Base-by-base conservation (phyloP, 2,113 vertebrate genomes). In the Perca schrenkii region DNA sequence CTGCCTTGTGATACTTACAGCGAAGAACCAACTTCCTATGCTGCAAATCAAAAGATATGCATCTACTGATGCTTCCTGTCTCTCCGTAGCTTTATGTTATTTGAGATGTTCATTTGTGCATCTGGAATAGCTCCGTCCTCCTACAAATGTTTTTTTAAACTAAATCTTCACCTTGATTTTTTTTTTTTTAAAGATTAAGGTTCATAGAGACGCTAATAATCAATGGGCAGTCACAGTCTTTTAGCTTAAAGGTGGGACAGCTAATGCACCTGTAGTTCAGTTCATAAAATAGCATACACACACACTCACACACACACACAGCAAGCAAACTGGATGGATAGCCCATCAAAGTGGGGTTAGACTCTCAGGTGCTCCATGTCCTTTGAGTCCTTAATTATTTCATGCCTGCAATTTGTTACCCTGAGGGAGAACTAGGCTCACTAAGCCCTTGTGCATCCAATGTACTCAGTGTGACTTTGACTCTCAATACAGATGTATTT, bases 351-450 rank as follows among this genome's bases (percentile, higher is more conserved):
- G 40, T 66, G 66, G 40, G 80, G 64, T 79, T 74, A 77, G 57
- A 77, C 79, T 88, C 74, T 69, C 10, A 63, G 78, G 72, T 80
- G 50, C 66, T 67, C 3, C 0, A 17, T 70, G 70, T 84, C 87
- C 80, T 90, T 58, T 76, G 79, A 89, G 76, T 79, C 78, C 54
- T 79, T 77, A 83, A 79, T 89, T 88, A 83, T 79, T 86, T 49
- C 68, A 82, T 19, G 85, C 76, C 47, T 79, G 66, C 28, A 19
- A 80, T 82, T 75, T 79, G 74, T 79, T 67, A 77, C 68, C 8
- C 17, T 77, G 52, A 72, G 80, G 65, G 28, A 76, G 50, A 79
- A 58, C 36, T 62, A n/a, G 50, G 28, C 69, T 83, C 40, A 46
- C 56, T 72, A 57, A 84, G 57, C 64, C 62, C 71, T 82, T 86